Conservation (phyloP, 1,140 invertebrate species). For the Drosophila equinoxialis region DNA sequence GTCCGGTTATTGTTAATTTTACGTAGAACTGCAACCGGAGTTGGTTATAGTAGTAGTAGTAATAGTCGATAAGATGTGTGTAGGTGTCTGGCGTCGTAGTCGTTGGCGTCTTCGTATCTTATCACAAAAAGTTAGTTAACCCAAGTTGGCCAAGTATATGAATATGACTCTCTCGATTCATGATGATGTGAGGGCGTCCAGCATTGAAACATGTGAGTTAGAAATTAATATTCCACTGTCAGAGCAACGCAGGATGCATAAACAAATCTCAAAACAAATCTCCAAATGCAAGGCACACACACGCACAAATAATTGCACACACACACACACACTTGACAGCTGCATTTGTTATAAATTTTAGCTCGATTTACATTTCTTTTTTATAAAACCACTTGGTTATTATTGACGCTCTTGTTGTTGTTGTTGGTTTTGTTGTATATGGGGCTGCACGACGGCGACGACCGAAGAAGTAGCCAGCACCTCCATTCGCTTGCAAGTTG, state of each 20-base stretch:
- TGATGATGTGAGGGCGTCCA: conserved; percentile 1
- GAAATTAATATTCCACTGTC: conserved; percentile 41
- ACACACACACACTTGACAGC: conserved; percentile 50
- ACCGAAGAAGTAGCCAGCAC: conserved; percentile 66
- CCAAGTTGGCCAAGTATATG: conserved; percentile 12
- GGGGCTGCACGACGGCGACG: conserved; percentile 63
- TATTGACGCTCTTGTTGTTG: conserved; percentile 19
- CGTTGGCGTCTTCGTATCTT: conserved; percentile 67
- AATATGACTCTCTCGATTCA: not conserved
- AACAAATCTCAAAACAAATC: conserved; percentile 34
- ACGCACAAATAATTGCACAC: conserved; percentile 16
- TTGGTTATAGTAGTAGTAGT: not conserved
- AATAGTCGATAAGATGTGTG: conserved; percentile 42
- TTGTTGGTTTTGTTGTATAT: conserved; percentile 40
- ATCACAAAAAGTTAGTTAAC: conserved; percentile 42
- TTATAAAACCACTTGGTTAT: conserved; percentile 52
- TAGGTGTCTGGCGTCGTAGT: conserved; percentile 51
- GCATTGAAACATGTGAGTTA: conserved; percentile 23
- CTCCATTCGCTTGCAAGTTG: conserved; percentile 77
- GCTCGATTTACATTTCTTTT: conserved; percentile 58
- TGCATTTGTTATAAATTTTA: conserved; percentile 61
- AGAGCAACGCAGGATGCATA: conserved; percentile 53
- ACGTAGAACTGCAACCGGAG: conserved; percentile 10
- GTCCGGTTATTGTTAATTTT: not conserved
- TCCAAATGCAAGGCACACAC: conserved; percentile 31